Conservation (phyloP, 2,797 vertebrate genomes). For the Siniperca scherzeri region DNA sequence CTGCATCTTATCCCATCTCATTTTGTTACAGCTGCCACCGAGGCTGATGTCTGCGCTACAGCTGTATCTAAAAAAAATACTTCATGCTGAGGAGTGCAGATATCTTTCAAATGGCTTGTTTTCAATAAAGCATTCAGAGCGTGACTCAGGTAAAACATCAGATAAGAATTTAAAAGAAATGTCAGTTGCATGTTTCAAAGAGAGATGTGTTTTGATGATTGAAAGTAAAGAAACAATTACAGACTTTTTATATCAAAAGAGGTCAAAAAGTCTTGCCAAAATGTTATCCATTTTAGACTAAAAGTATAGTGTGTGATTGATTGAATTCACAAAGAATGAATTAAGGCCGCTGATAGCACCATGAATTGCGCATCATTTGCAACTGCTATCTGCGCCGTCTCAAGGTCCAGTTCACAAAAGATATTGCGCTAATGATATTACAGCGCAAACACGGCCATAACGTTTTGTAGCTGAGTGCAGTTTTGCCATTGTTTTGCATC, state of each 20-base stretch:
- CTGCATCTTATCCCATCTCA: conserved; percentile 1
- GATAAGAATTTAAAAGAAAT: background rate
- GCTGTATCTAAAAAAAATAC: background rate
- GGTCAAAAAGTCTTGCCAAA: background rate
- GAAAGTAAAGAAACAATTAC: background rate
- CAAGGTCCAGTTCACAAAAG: too few species aligned
- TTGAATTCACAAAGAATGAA: too few species aligned
- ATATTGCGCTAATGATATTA: too few species aligned
- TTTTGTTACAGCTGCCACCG: conserved; percentile 15
- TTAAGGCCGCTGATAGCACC: too few species aligned
- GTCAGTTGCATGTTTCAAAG: background rate
- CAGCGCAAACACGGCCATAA: too few species aligned
- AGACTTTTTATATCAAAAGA: background rate
- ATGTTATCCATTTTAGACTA: background rate
- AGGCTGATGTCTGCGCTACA: conserved; percentile 10
- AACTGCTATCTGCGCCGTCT: too few species aligned
- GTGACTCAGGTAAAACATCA: background rate
- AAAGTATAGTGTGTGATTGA: background rate
- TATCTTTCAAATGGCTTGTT: background rate
- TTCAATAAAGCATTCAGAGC: background rate
- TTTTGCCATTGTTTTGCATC: too few species aligned
- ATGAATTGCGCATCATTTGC: too few species aligned
- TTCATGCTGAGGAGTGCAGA: background rate
- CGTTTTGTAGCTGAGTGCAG: too few species aligned
- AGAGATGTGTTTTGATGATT: background rate